phyloP scores from a whole-genome alignment of 1,140 invertebrate species.

The Vollenhovia emeryi region DNA sequence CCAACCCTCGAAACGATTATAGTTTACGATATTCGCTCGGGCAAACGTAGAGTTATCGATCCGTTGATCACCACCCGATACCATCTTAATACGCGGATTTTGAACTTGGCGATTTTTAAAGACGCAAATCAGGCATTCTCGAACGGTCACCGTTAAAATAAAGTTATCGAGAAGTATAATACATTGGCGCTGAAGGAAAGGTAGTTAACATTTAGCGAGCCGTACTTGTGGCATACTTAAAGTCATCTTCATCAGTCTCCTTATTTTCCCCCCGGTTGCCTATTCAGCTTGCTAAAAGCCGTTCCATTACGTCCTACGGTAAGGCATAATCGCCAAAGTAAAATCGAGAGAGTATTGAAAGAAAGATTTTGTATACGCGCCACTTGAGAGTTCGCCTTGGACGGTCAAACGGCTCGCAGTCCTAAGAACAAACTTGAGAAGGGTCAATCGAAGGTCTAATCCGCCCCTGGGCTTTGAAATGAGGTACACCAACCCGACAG shows the following conservation, averaged over 20 bases:
- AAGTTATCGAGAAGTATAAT: background rate
- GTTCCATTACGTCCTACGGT: conserved; percentile 33
- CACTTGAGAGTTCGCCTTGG: conserved; percentile 50
- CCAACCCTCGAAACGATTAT: conserved; percentile 15
- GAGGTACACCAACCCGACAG: conserved; percentile 55
- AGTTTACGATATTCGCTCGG: conserved; percentile 53
- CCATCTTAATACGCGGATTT: background rate
- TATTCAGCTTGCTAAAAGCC: conserved; percentile 49
- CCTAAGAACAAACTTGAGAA: conserved; percentile 54
- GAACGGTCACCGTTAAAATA: background rate
- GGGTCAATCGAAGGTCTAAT: conserved; percentile 67
- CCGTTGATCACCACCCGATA: background rate
- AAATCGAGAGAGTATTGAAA: conserved; percentile 45
- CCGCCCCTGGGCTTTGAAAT: conserved; percentile 28
- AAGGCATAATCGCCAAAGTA: conserved; percentile 37
- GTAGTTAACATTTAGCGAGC: background rate
- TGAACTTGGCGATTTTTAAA: background rate
- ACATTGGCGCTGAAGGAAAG: background rate
- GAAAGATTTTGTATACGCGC: conserved; percentile 56
- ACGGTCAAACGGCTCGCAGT: conserved; percentile 32
- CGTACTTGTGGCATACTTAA: conserved; percentile 29
- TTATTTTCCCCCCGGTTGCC: background rate
- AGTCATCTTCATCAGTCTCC: conserved; percentile 35
- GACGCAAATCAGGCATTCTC: background rate
- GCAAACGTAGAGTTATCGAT: conserved; percentile 54